Evolutionary conservation across 2,113 vertebrate species (phyloP), one percentile per base, ranked within the genome.

Genomic region (Stegastes partitus): DNA sequence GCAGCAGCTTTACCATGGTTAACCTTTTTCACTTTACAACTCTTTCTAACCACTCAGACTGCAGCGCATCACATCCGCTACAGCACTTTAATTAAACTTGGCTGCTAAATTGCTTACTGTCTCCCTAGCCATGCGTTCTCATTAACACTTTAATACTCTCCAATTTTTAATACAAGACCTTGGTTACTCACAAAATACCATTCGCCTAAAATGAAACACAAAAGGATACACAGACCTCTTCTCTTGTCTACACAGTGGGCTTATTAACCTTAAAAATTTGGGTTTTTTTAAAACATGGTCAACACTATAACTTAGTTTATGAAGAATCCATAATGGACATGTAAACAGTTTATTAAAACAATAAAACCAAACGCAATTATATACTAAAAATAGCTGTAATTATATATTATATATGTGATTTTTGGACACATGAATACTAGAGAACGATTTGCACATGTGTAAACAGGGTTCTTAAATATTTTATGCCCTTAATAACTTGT

Each of bases 51-150:
- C 26, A 49, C 28, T 53, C 34, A 37, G 3, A 51, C 64, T 10
- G 44, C 50, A n/a, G 37, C 34, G 63, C 25, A 68, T 44, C 34
- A 58, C 25, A 68, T 44, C 22, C 5, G 1, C 34, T 61, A 71
- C 55, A 6, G 44, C 23, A 22, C 68, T 79, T 85, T 83, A 81
- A 89, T 89, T 78, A 87, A 79, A 87, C 70, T 53, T 77, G 65
- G 71, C 72, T 67, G 34, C 34, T 63, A 75, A 68, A 85, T 66
- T 65, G 64, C 61, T 65, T 21, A 49, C 63, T 1, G 42, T 66
- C 54, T 77, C 79, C 67, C 77, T 0, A 31, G 70, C 63, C 39
- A 16, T 71, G 64, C 57, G 58, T 68, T 86, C 74, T 63, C 21
- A 11, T 87, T 73, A 79, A 50, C 28, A 68, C 74, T 74, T 77